Percentiles rank a stretch among this genome's conserved stretches.
These are phyloP conservation scores for Periparus ater DNA, from an alignment of 2,797 vertebrate genomes.

Conservation along the genomic window DNA sequence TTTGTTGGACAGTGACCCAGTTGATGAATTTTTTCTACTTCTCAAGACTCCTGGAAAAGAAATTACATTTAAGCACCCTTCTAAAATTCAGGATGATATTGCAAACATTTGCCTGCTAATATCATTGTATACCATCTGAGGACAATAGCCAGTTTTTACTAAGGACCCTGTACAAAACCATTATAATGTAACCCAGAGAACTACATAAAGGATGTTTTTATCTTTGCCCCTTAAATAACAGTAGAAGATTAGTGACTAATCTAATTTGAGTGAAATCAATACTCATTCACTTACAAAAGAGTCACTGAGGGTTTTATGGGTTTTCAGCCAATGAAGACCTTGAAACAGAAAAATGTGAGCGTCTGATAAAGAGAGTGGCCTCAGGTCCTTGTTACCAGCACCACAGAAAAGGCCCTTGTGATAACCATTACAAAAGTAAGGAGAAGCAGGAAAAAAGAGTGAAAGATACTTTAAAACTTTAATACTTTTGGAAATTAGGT, in stretches of 20 bases:
- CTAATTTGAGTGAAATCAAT: background rate
- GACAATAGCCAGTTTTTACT: background rate
- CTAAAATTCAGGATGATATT: background rate
- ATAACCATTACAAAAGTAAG: background rate
- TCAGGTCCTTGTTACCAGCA: background rate
- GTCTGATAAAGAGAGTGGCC: background rate
- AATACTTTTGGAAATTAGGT: background rate
- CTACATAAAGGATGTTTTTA: background rate
- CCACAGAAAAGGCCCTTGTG: background rate
- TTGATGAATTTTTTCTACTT: background rate
- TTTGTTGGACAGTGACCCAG: background rate
- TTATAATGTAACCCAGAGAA: background rate
- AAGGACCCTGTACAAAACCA: background rate
- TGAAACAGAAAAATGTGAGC: background rate
- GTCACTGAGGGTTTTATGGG: background rate
- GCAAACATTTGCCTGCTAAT: background rate
- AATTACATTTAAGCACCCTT: background rate
- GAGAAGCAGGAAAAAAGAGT: background rate
- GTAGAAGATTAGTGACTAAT: background rate
- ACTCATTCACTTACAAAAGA: background rate
- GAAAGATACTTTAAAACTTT: background rate
- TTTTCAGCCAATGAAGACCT: background rate
- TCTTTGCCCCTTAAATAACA: background rate
- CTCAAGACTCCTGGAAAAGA: background rate
- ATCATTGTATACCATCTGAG: background rate